A percentile compares a stretch with the other conserved stretches of the same genome.
Evolutionary conservation across 2,888 invertebrate genomes (phyloP).

Genomic region (Netelia melanura): DNA sequence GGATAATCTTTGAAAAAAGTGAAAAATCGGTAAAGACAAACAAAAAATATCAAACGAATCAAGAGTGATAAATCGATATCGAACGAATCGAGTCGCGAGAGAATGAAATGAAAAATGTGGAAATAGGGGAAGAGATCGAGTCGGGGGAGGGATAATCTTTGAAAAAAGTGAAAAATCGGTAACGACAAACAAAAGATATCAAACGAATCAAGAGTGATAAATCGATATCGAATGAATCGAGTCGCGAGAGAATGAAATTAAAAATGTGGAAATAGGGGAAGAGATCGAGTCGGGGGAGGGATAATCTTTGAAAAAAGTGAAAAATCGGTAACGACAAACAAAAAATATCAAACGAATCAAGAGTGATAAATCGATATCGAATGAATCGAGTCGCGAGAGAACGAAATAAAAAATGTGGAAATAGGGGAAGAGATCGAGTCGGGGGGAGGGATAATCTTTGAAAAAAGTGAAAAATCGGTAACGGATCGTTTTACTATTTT

Average conservation of each 20-base stretch:
- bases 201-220: not conserved
- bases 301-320: not conserved
- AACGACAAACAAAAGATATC: not conserved
- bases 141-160: no score
- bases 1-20: no score
- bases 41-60: not conserved
- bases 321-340: not conserved
- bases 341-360: not conserved
- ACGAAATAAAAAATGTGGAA: no score
- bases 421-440: no score
- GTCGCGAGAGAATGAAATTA: no score
- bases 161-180: not conserved
- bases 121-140: no score
- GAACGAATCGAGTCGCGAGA: not conserved
- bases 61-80: not conserved
- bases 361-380: not conserved
- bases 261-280: no score
- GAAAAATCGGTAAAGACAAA: not conserved
- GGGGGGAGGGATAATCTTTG: no score
- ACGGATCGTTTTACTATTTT: slow-evolving; percentile 50
- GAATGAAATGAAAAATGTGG: no score
- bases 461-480: not conserved
- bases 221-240: not conserved
- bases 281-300: no score
- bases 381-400: not conserved